Evolutionary conservation across 2,888 invertebrate species (phyloP), one percentile per base, ranked within the genome.

Genomic region (Erebia ligea): DNA sequence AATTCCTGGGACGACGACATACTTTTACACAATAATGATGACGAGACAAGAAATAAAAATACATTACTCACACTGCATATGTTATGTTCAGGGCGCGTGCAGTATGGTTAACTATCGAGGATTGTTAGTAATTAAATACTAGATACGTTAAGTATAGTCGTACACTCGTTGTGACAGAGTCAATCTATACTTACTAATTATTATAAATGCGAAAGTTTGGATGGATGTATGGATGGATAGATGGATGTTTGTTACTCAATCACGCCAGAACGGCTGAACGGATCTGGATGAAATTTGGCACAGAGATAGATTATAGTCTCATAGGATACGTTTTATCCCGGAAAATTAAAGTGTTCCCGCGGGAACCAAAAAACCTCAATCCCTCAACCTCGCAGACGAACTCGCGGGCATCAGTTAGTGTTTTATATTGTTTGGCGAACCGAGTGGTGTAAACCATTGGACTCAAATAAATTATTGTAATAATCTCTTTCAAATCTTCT

Each of bases 21-120:
- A 10, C 3, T 45, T 42, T 61, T 42, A 19, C 19, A 61, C 61
- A 45, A 21, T 62, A 21, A 48, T 48, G 48, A 21, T 62, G 62
- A 62, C 62, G 2, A 62, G 15, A 21, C 48, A 8, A 21, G 13
- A 45, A 8, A 19, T 8, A 21, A 13, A 13, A 15, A 50, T n/a
- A 50, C 6, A 61, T 61, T 48, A 15, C 13, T 62, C 17, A 48
- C 45, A 11, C 34, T 34, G 34, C 6, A 34, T 0, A 34, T 4
- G 6, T 21, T 62, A 45, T 5, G 17, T 21, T 62, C 45, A 62
- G 2, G 8, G 15, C 9, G 15, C 9, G 21, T 48, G 6, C 15
- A 6, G 1, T 17, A 13, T 15, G 13, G 15, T 8, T 62, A 19
- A 45, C 21, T 45, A 40, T 61, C 61, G 13, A 61, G 2, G 13